Conservation (phyloP, 2,113 vertebrate genomes). For the Xiphorhynchus elegans region DNA sequence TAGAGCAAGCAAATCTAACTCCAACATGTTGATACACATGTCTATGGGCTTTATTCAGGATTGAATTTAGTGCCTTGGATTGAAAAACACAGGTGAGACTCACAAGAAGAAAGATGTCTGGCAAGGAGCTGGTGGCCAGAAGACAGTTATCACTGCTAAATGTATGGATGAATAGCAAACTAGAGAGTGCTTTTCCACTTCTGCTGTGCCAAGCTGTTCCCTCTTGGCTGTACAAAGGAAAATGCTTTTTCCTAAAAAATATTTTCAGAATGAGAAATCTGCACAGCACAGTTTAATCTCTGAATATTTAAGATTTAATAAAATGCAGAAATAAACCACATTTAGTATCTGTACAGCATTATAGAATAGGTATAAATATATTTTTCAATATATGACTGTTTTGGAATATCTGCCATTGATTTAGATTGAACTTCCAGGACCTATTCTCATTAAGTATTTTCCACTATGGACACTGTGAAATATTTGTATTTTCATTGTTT, state of each 20-base stretch:
- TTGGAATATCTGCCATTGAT: background rate
- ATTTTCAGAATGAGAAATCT: background rate
- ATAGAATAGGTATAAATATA: background rate
- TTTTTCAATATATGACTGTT: background rate
- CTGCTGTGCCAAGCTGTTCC: background rate
- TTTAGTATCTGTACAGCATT: background rate
- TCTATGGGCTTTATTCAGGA: background rate
- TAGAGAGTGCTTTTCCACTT: background rate
- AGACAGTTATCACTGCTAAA: background rate
- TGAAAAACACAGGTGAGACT: background rate
- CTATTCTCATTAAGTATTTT: background rate
- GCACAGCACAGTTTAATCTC: background rate
- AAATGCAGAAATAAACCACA: background rate
- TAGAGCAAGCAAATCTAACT: background rate
- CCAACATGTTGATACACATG: fast-evolving
- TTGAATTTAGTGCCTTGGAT: background rate
- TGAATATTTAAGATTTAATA: background rate
- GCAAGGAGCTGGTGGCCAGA: background rate
- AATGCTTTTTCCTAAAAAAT: background rate
- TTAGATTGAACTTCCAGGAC: background rate
- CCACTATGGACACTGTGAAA: background rate
- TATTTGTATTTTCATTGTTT: background rate
- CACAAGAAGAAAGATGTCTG: background rate
- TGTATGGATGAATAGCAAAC: background rate
- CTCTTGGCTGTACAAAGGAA: background rate